Conservation (phyloP, 2,113 vertebrate genomes). For the Theropithecus gelada region DNA sequence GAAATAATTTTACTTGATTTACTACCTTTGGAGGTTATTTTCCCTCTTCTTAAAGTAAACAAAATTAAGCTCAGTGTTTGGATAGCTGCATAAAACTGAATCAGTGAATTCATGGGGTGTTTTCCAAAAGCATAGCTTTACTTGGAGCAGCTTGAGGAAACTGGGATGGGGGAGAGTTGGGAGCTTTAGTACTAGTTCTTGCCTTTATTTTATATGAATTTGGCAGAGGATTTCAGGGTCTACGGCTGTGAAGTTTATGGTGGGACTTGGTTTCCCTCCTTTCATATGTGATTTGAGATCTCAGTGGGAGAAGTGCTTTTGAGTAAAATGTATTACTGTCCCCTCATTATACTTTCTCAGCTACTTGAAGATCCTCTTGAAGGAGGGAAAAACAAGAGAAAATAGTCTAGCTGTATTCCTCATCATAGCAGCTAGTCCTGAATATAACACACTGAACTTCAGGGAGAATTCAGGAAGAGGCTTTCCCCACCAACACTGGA, state of each 20-base stretch:
- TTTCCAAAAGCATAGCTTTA: neutral
- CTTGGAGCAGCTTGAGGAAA: neutral
- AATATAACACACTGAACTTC: fast-evolving
- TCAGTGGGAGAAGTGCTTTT: neutral
- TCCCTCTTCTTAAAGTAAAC: neutral
- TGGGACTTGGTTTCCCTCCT: neutral
- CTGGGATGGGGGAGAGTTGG: fast-evolving
- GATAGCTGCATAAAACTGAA: neutral
- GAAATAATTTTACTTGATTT: slow-evolving; percentile 38
- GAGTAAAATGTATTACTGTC: neutral
- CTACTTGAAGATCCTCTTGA: neutral
- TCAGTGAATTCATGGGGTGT: neutral
- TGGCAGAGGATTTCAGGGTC: neutral
- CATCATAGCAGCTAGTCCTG: fast-evolving
- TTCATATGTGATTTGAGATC: fast-evolving
- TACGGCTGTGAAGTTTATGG: neutral
- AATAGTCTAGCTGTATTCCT: neutral
- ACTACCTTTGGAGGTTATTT: neutral
- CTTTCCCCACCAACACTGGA: fast-evolving
- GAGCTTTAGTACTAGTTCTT: no score
- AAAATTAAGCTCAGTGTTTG: neutral
- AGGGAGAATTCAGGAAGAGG: neutral
- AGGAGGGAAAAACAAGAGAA: neutral
- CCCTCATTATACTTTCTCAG: fast-evolving
- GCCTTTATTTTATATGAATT: neutral